phyloP scores from a whole-genome alignment of 1,140 invertebrate species.

The Trichomalopsis sarcophagae region DNA sequence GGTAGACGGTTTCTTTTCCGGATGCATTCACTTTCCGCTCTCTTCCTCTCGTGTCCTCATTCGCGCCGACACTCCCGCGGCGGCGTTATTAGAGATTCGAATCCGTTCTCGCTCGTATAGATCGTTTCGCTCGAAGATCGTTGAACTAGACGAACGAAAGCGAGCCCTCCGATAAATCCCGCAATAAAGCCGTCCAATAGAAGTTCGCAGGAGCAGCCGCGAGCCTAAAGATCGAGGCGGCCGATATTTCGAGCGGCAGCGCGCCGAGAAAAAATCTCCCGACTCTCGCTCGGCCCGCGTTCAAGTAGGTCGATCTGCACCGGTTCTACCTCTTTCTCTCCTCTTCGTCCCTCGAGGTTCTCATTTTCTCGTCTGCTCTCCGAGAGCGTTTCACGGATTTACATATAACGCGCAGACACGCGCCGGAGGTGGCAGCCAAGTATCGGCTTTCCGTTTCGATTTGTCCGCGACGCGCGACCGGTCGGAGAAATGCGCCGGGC shows the following conservation, averaged over 20 bases:
- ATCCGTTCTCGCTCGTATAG: neutral
- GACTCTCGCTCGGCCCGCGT: neutral
- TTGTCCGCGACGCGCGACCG: neutral
- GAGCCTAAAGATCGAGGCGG: neutral
- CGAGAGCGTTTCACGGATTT: conserved; percentile 5
- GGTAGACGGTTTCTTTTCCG: neutral
- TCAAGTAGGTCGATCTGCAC: conserved; percentile 48
- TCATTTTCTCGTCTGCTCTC: conserved; percentile 13
- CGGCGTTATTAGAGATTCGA: neutral
- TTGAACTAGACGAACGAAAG: neutral
- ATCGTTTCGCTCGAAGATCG: neutral
- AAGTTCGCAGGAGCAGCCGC: neutral
- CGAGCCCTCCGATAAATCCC: too few species aligned
- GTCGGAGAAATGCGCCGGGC: neutral
- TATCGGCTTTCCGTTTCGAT: conserved; percentile 42
- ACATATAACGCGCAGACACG: neutral
- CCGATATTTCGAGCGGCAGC: conserved; percentile 17
- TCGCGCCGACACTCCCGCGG: too few species aligned
- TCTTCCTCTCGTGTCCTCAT: neutral
- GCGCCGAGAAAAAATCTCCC: conserved; percentile 23
- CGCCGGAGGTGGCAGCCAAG: neutral
- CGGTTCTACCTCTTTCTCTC: conserved; percentile 25
- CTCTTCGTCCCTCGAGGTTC: neutral
- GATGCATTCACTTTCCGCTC: conserved; percentile 31
- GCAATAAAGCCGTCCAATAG: conserved; percentile 13